Evolutionary conservation across 2,113 vertebrate species (phyloP), one percentile per base, ranked within the genome.

Genomic region (Gallinago paraguaiae): DNA sequence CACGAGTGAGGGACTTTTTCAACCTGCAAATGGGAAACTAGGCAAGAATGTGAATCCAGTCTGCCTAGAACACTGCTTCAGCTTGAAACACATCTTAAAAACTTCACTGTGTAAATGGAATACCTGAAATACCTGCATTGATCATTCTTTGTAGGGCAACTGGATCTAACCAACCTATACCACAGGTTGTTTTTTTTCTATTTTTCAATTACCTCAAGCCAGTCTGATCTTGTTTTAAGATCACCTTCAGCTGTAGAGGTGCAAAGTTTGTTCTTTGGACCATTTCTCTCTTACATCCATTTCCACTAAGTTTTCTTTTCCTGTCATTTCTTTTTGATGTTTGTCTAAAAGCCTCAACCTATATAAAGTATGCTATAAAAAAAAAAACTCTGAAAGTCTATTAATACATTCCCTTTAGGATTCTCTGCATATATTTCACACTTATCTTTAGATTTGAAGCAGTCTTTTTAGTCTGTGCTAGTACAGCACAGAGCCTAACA

Each of bases 401-500:
- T 82, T 67, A 84, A 84, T 93, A 71, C 37, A 63, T 54, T 81
- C 63, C 23, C 2, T 11, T 92, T 74, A 92, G 50, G 50, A 22
- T 91, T 78, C 56, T 86, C 74, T 75, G 84, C 84, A 30, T 84
- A 4, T 71, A 92, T 94, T 71, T 94, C 84, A 82, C 60, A 51
- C 46, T 69, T 74, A 74, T 17, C 69, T 84, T 84, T 75, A 84
- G 74, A 89, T 91, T 3, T 56, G 43, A 84, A 92, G 60, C 68
- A 57, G 54, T 12, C 17, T 46, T 83, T 70, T 88, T 10, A 81
- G 60, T 24, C n/a, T 81, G 67, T 39, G 43, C 43, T 68, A 17
- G 5, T 50, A 86, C 41, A 88, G 60, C 22, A 25, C 28, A 39
- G 4, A 63, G 46, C 15, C 18, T 70, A 50, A 59, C 0, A 2